Base-by-base conservation (phyloP, 2,797 vertebrate species). In the Sebastes vulpes region DNA sequence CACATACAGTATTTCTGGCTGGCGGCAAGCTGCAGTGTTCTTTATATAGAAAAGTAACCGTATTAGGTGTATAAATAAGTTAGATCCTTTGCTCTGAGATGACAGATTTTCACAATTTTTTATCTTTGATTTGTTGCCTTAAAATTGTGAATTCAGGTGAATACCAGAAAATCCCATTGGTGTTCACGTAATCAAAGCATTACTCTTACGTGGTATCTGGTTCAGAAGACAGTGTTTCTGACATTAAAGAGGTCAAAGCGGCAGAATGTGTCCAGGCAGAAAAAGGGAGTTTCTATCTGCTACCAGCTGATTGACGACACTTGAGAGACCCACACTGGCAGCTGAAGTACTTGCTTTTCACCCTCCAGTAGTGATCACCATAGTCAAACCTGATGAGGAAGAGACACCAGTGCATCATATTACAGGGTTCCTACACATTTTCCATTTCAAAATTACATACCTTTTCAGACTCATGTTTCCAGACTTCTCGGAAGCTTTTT, bases 281-380 rank as follows among this genome's bases (percentile, higher is more conserved):
- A 7, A 53, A 9, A 48, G 7, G 35, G 32, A 32, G 64, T 59
- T 75, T 75, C 70, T 84, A 96, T 96, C 91, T 96, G 0, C 58
- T 21, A 2, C 93, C 72, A 26, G 96, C 94, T 0, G 96, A 95
- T 93, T 98, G 96, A 85, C 96, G 97, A 93, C 98, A 99, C 93
- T 97, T 98, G 26, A 94, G 71, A 70, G 98, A 98, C 23, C 96
- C 95, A 0, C 98, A 99, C 85, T 97, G 96, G 89, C 98, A 99
- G 92, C 94, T 97, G 94, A 98, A 98, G 82, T 96, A 97, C 87
- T 98, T 99, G 92, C 96, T 97, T 90, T 99, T 99, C 90, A 99
- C 97, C 92, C 97, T 96, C 98, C 98, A 99, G 96, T 98, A 99
- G 81, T 97, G 95, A 87, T 99, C 97, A 0, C 98, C 98, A 0